Evolutionary conservation across 2,797 vertebrate genomes (phyloP).

Genomic region (Acomys russatus): DNA sequence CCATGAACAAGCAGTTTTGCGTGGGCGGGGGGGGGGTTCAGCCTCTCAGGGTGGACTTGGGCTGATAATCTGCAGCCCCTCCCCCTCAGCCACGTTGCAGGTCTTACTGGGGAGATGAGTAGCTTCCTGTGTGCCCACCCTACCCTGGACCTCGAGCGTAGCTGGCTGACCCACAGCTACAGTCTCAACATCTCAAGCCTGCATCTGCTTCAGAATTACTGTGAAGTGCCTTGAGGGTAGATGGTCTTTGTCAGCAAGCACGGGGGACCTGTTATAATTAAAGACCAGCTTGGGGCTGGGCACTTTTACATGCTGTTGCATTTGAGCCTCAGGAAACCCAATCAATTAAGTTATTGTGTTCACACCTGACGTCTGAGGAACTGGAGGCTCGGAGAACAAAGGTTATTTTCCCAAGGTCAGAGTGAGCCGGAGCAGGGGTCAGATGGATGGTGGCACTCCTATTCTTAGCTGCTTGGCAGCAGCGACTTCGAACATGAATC

Average conservation of each 20-base stretch:
- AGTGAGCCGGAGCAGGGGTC: accelerated
- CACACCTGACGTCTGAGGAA: neutral
- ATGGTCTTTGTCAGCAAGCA: neutral
- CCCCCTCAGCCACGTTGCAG: accelerated
- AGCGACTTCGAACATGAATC: neutral
- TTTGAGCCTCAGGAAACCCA: neutral
- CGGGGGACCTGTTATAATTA: neutral
- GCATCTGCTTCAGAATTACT: neutral
- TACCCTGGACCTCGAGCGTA: neutral
- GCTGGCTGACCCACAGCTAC: neutral
- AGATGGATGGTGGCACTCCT: accelerated
- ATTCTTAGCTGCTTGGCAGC: neutral
- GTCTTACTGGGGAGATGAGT: neutral
- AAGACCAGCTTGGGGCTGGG: accelerated
- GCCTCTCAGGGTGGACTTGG: too few relatives aligned
- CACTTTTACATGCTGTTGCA: accelerated
- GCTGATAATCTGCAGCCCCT: neutral
- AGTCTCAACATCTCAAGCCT: too few relatives aligned
- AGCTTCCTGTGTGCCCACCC: neutral
- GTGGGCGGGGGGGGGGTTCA: neutral
- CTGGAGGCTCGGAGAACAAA: neutral
- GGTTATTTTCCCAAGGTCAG: neutral
- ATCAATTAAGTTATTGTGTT: neutral
- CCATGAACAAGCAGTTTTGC: accelerated
- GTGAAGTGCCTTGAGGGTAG: neutral